Evolutionary conservation across 2,797 vertebrate genomes (phyloP).

Genomic region (Takifugu ocellatus): DNA sequence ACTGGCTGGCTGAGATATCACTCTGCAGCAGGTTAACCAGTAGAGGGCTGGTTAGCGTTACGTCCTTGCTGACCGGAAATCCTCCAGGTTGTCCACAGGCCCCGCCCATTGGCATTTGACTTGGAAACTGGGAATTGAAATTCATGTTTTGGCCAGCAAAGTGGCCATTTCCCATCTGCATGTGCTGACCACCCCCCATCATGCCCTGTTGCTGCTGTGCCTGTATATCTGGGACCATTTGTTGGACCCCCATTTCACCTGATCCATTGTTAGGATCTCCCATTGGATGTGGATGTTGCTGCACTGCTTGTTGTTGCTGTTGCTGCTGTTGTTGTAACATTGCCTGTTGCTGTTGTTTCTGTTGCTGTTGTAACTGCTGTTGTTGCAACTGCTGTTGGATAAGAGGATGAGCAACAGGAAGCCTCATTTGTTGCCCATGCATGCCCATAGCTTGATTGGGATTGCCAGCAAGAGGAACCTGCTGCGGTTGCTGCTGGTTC

Average conservation of each 20-base stretch:
- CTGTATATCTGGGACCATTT: constrained; percentile 92
- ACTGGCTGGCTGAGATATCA: constrained; percentile 96
- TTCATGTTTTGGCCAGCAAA: constrained; percentile 90
- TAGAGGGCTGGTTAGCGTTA: constrained; percentile 93
- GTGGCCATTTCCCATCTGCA: constrained; percentile 93
- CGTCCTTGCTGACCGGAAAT: constrained; percentile 94
- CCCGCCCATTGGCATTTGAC: constrained; percentile 83
- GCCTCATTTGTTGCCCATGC: constrained; percentile 90
- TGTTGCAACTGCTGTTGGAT: constrained; percentile 87
- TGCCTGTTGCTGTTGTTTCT: constrained; percentile 65
- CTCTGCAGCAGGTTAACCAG: constrained; percentile 98
- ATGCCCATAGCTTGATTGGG: constrained; percentile 89
- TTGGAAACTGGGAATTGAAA: constrained; percentile 84
- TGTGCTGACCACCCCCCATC: constrained; percentile 84
- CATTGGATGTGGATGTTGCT: constrained; percentile 81
- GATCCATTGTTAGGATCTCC: constrained; percentile 76
- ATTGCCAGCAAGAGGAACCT: constrained; percentile 85
- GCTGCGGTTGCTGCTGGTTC: constrained; percentile 77
- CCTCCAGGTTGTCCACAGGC: constrained; percentile 86
- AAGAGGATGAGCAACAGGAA: constrained; percentile 82
- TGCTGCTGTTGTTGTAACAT: constrained; percentile 64
- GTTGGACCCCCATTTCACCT: constrained; percentile 81
- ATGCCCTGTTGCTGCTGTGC: constrained; percentile 84
- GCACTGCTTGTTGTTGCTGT: constrained; percentile 73
- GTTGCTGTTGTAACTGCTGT: constrained; percentile 63